Evolutionary conservation across 2,888 invertebrate species (phyloP), one percentile per base, ranked within the genome.

Genomic region (Athalia rosae): DNA sequence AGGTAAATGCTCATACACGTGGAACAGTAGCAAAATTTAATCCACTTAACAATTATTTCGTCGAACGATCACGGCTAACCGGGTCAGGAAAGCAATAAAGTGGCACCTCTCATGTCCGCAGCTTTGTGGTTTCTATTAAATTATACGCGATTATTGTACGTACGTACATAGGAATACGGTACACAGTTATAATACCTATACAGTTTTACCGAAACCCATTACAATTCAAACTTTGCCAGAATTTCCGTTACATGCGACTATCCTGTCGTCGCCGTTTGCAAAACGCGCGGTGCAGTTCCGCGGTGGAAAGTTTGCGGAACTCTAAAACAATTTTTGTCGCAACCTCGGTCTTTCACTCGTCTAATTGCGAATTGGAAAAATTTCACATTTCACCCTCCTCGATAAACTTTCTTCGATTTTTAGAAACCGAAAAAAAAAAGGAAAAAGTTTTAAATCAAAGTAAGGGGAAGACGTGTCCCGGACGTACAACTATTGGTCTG

Each of bases 111-210:
- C 67, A 53, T 28, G 28, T 28, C 28, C 53, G n/a, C 9, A 41
- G 50, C 67, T 67, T 53, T 67, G 67, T 15, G 53, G 53, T 28
- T 41, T 48, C 67, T 67, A 28, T 67, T 67, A 67, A 41, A 11
- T 53, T 67, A 67, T 66, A 47, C 48, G 47, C 41, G 47, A 48
- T 13, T 61, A 61, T 45, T 7, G 4, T 45, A 5, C 7, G 45
- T 64, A 64, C n/a, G 15, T 8, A 4, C 28, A 15, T 28, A 1
- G 11, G n/a, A 3, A 9, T n/a, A n/a, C 58, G 5, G 13, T 6
- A 28, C 28, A 28, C 45, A 47, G 8, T 4, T 50, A 50, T 41
- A 11, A 11, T 28, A 1, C 11, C n/a, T 3, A 9, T n/a, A n/a
- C 58, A 6, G 13, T 6, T 41, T 7, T 41, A 3, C 15, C n/a